Percentiles rank a stretch among this genome's conserved stretches.
Conservation (phyloP, 2,888 invertebrate genomes). For the Mythimna pallens region DNA sequence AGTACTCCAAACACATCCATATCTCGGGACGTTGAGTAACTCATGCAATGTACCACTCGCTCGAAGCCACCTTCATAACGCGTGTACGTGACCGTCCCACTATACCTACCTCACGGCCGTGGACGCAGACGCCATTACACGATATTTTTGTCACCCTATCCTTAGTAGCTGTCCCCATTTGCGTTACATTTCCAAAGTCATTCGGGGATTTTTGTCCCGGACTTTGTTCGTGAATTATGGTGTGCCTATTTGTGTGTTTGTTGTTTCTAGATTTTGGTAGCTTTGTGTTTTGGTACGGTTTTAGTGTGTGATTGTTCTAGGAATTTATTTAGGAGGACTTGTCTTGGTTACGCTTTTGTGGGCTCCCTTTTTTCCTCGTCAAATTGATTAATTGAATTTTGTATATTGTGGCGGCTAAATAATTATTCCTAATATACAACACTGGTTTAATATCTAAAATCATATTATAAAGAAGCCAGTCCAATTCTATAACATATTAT, state of each 20-base stretch:
- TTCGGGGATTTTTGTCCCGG: conserved; percentile 44
- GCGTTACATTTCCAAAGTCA: conserved; percentile 54
- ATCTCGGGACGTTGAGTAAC: conserved; percentile 69
- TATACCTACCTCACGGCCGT: conserved; percentile 55
- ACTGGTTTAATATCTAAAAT: background rate
- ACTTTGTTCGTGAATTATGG: conserved; percentile 49
- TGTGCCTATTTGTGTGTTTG: conserved; percentile 30
- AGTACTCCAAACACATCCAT: conserved; percentile 59
- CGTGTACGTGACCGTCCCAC: conserved; percentile 68
- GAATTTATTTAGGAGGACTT: background rate
- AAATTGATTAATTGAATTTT: background rate
- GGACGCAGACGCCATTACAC: conserved; percentile 55
- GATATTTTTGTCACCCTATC: conserved; percentile 65
- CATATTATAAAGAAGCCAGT: too few relatives aligned
- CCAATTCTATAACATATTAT: too few relatives aligned
- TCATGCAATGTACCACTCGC: conserved; percentile 65
- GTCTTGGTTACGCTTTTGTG: background rate
- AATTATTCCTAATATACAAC: background rate
- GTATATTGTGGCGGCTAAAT: background rate
- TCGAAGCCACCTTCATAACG: conserved; percentile 68
- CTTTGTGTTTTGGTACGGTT: background rate
- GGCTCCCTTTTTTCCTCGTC: background rate
- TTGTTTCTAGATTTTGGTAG: conserved; percentile 1
- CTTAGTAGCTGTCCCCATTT: conserved; percentile 59
- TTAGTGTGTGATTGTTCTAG: background rate